Percentiles rank a stretch among this genome's conserved stretches.
Evolutionary conservation across 2,113 vertebrate genomes (phyloP).

Genomic region (Lynx canadensis): DNA sequence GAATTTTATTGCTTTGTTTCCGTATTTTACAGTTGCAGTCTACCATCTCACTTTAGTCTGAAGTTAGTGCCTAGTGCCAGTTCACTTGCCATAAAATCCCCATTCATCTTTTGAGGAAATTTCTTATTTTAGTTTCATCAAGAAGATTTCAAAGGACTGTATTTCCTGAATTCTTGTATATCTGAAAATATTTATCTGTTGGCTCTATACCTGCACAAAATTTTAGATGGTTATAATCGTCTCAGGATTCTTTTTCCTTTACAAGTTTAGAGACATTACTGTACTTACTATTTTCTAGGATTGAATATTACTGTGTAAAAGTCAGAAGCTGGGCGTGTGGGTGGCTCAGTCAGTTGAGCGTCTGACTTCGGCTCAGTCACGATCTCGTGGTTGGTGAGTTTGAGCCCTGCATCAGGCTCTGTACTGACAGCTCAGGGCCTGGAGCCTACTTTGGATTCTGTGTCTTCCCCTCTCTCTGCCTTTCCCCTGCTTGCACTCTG

Average conservation of each 20-base stretch:
- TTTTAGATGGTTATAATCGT: conserved; percentile 13
- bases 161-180: not conserved
- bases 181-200: conserved; percentile 47
- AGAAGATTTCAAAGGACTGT: not conserved
- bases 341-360: too few species aligned
- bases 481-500: too few species aligned
- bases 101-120: conserved; percentile 36
- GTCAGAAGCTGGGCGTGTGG: not conserved
- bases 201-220: not conserved
- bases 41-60: not conserved
- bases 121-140: conserved; percentile 28
- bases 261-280: not conserved
- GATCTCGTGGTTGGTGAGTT: too few species aligned
- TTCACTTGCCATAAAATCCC: not conserved
- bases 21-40: not conserved
- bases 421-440: too few species aligned
- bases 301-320: conserved; percentile 3
- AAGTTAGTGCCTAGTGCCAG: not conserved
- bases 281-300: not conserved
- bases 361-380: too few species aligned
- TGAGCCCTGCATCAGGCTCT: too few species aligned
- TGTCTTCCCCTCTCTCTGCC: too few species aligned
- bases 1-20: not conserved
- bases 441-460: too few species aligned
- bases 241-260: not conserved